Conservation (phyloP, 2,797 vertebrate species). For the Ptychadena robeensis region DNA sequence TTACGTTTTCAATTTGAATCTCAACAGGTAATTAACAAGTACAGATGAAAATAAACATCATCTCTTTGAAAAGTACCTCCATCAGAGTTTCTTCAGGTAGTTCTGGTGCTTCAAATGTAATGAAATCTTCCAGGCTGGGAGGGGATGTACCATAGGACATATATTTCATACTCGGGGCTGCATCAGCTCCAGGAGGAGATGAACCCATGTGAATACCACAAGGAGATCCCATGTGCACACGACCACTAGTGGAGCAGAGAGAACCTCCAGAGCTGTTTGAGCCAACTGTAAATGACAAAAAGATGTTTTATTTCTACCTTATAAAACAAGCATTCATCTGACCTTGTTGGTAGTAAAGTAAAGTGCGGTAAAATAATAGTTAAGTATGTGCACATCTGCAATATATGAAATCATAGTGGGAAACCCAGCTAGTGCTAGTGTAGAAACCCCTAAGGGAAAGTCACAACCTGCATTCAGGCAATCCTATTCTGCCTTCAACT, state of each 20-base stretch:
- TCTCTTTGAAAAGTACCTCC: constrained; percentile 82
- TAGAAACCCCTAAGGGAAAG: too few relatives aligned
- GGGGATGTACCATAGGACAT: constrained; percentile 94
- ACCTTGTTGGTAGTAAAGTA: not conserved
- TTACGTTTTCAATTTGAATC: too few relatives aligned
- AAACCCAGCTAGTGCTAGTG: too few relatives aligned
- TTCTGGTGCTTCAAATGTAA: constrained; percentile 95
- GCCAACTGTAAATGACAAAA: constrained; percentile 79
- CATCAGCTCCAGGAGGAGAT: constrained; percentile 88
- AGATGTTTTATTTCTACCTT: not conserved
- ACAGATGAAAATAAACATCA: not conserved
- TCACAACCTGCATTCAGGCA: too few relatives aligned
- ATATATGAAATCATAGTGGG: too few relatives aligned
- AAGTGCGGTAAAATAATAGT: not conserved
- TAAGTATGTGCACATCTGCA: too few relatives aligned
- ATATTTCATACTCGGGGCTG: constrained; percentile 86
- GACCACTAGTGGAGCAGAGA: constrained; percentile 90
- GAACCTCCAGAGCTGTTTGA: constrained; percentile 93
- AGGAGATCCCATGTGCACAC: constrained; percentile 87
- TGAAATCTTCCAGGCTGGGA: constrained; percentile 93
- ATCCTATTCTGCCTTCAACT: too few relatives aligned
- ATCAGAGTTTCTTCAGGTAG: constrained; percentile 96
- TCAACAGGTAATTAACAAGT: not conserved
- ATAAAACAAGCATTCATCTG: not conserved
- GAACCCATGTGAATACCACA: constrained; percentile 84